A percentile compares a stretch with the other conserved stretches of the same genome.
Evolutionary conservation across 2,113 vertebrate genomes (phyloP).

Genomic region (Zosterops japonicus): DNA sequence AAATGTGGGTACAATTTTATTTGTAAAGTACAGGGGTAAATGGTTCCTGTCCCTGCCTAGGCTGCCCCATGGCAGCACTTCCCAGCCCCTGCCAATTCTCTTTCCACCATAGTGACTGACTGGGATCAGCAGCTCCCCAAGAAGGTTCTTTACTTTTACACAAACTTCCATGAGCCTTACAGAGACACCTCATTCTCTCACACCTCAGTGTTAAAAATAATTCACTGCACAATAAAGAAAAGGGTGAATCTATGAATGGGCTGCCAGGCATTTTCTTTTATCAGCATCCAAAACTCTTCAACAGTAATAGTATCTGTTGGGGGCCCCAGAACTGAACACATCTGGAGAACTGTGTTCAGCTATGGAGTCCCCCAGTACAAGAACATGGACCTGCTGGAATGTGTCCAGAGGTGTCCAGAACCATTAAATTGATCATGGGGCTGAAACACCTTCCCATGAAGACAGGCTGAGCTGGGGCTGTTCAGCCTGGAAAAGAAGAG

Average conservation of each 20-base stretch:
- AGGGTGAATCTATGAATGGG: neutral
- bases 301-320: neutral
- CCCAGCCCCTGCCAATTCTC: neutral
- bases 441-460: neutral
- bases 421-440: neutral
- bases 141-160: neutral
- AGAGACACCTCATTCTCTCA: neutral
- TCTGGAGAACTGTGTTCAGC: neutral
- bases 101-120: neutral
- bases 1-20: neutral
- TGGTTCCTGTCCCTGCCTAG: neutral
- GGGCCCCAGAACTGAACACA: neutral
- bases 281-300: neutral
- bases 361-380: neutral
- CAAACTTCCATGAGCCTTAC: neutral
- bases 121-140: neutral
- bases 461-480: neutral
- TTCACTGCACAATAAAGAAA: neutral
- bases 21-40: neutral
- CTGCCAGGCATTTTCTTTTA: neutral
- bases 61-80: neutral
- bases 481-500: neutral
- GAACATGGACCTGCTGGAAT: neutral
- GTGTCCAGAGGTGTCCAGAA: neutral
- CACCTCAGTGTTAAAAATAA: neutral